These are phyloP conservation scores for Eidolon helvum DNA, from an alignment of 2,113 vertebrate species.

Conservation along the genomic window DNA sequence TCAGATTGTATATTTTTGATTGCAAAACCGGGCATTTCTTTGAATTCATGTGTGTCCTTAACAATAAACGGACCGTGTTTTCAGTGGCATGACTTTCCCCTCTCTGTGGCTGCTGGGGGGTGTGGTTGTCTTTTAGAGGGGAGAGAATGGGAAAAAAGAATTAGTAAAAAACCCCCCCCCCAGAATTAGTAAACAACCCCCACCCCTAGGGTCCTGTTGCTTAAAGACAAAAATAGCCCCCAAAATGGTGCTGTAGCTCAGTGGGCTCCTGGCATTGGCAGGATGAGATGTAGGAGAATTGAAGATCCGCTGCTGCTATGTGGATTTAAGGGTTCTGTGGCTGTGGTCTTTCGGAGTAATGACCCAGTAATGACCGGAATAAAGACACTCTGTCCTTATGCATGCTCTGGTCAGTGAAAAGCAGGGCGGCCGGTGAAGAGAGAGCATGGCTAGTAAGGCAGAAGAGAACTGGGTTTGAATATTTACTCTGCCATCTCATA, in stretches of 20 bases:
- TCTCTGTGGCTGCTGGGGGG: not conserved
- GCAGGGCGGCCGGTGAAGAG: not conserved
- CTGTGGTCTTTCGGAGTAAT: fast-evolving
- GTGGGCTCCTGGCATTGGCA: fast-evolving
- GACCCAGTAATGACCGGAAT: too few species aligned
- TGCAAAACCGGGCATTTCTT: conserved; percentile 62
- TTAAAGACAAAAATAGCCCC: not conserved
- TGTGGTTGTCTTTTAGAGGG: not conserved
- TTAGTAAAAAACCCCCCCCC: not conserved
- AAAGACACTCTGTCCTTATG: not conserved
- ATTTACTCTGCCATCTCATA: not conserved
- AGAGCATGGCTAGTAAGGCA: fast-evolving
- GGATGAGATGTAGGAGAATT: not conserved
- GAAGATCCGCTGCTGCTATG: fast-evolving
- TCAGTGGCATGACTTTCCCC: not conserved
- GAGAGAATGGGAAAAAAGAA: not conserved
- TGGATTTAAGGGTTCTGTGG: fast-evolving
- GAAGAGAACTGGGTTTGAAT: not conserved
- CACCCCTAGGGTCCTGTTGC: not conserved
- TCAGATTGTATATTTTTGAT: conserved; percentile 50
- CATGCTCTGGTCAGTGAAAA: not conserved
- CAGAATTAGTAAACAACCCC: not conserved
- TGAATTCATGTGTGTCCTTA: conserved; percentile 59
- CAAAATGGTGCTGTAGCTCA: fast-evolving
- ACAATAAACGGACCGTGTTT: not conserved